Conservation (phyloP, 2,113 vertebrate genomes). For the Brachyhypopomus occidentalis region DNA sequence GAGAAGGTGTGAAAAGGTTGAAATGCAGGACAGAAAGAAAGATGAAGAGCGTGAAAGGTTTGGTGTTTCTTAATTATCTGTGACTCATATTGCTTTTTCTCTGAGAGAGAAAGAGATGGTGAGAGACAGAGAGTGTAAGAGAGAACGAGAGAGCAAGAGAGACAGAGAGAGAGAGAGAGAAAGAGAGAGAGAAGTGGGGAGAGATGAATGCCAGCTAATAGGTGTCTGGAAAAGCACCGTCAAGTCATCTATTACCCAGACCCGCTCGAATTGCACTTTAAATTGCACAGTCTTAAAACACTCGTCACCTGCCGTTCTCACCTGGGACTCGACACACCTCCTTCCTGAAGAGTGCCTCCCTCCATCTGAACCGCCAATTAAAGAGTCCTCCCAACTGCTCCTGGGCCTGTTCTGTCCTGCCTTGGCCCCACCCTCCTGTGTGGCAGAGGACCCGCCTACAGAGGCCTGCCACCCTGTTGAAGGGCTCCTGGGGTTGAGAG, state of each 20-base stretch:
- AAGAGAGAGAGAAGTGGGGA: constrained; percentile 22
- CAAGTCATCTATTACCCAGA: constrained; percentile 62
- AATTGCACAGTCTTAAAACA: constrained; percentile 77
- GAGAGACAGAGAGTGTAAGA: constrained; percentile 37
- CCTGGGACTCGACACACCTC: constrained; percentile 61
- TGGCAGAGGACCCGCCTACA: too few relatives aligned
- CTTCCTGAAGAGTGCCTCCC: constrained; percentile 61
- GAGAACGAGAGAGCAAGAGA: constrained; percentile 15
- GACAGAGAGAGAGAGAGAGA: constrained; percentile 29
- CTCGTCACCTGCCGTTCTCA: constrained; percentile 65
- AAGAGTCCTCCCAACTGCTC: constrained; percentile 60
- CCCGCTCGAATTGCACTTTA: constrained; percentile 64
- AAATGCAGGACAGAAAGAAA: background rate
- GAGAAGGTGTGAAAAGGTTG: background rate
- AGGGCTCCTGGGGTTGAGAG: too few relatives aligned
- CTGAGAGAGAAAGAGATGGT: constrained; percentile 29
- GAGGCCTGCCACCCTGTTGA: too few relatives aligned
- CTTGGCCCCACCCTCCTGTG: too few relatives aligned
- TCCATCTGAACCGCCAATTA: constrained; percentile 77
- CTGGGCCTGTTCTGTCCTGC: constrained; percentile 57
- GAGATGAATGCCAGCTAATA: constrained; percentile 62
- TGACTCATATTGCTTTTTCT: constrained; percentile 18
- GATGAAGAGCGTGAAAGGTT: background rate
- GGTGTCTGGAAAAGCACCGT: constrained; percentile 60
- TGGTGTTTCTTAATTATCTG: constrained; percentile 61